Evolutionary conservation across 1,140 invertebrate genomes (phyloP).

Genomic region (Papilio xuthus): DNA sequence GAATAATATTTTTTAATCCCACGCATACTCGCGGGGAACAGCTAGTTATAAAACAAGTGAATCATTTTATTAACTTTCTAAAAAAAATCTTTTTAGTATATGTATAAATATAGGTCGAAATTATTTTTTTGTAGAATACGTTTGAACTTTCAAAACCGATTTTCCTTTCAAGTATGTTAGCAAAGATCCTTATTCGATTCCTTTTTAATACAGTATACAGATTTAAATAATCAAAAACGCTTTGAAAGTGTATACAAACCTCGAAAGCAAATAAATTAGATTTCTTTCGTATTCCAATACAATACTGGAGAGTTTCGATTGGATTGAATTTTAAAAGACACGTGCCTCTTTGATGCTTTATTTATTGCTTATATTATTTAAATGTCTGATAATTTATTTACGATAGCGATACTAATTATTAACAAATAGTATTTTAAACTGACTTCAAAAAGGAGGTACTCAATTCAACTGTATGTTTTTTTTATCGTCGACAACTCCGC

Average conservation of each 20-base stretch:
- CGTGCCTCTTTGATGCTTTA: background rate
- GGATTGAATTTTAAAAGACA: background rate
- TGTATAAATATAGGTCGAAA: background rate
- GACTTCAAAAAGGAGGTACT: no score
- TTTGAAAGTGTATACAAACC: constrained; percentile 5
- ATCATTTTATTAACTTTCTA: no score
- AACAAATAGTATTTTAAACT: no score
- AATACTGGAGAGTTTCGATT: background rate
- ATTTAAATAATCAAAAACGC: constrained; percentile 12
- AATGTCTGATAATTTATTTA: no score
- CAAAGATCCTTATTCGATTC: constrained; percentile 2
- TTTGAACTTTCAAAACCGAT: constrained; percentile 5
- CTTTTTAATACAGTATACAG: background rate
- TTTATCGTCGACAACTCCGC: no score
- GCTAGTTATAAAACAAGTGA: no score
- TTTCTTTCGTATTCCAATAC: background rate
- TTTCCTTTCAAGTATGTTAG: background rate
- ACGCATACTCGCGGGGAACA: no score
- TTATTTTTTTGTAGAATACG: background rate
- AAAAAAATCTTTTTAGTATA: background rate
- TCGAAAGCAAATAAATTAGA: constrained; percentile 16
- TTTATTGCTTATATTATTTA: no score
- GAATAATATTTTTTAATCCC: no score
- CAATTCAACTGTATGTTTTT: no score
- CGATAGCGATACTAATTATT: no score